Percentiles rank a stretch among this genome's conserved stretches.
Evolutionary conservation across 2,797 vertebrate species (phyloP).

Genomic region (Rhincodon typus): DNA sequence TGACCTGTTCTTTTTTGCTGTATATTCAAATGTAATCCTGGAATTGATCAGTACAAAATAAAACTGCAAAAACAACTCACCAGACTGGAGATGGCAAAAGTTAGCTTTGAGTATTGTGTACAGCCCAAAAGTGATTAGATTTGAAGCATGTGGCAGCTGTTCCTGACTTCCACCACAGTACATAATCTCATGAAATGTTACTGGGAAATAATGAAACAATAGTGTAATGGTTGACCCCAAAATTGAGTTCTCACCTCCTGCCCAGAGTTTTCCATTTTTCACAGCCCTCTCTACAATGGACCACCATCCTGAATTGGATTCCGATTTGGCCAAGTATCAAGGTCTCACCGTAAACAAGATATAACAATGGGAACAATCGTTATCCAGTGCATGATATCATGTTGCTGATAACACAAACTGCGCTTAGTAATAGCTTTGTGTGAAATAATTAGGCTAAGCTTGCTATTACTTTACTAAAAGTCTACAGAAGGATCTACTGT

Average conservation of each 20-base stretch:
- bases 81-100: background rate
- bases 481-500: background rate
- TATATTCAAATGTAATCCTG: background rate
- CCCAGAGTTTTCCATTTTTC: background rate
- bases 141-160: background rate
- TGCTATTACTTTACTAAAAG: background rate
- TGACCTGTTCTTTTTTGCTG: background rate
- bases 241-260: background rate
- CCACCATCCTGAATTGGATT: background rate
- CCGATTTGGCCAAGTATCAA: constrained; percentile 22
- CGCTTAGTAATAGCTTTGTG: background rate
- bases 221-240: background rate
- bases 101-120: background rate
- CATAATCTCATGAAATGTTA: background rate
- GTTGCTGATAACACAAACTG: background rate
- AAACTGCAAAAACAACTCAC: background rate
- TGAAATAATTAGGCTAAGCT: constrained; percentile 1
- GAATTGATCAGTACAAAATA: background rate
- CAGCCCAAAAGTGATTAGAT: background rate
- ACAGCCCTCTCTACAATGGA: background rate
- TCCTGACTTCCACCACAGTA: background rate
- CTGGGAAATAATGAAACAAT: background rate
- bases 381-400: background rate
- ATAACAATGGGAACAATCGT: background rate
- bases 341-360: constrained; percentile 7